phyloP scores from a whole-genome alignment of 2,888 invertebrate genomes.

The Gymnoscelis rufifasciata region DNA sequence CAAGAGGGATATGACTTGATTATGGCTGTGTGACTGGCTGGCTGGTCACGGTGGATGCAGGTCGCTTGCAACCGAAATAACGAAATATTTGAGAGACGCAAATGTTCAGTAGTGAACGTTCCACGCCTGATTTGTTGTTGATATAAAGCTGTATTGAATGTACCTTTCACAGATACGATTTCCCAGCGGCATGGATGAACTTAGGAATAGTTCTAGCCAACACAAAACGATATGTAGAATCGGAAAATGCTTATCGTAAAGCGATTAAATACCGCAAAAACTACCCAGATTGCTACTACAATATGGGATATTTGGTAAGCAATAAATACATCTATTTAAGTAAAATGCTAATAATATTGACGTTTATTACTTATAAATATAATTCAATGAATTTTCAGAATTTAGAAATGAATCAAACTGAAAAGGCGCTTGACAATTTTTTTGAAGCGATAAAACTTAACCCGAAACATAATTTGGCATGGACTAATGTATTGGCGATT shows the following conservation, averaged over 20 bases:
- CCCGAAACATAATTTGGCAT: slow-evolving; percentile 89
- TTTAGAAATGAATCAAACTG: slow-evolving; percentile 85
- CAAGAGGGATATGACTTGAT: too few species aligned
- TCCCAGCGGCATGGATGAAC: slow-evolving; percentile 99
- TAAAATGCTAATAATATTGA: too few species aligned
- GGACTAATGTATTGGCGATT: slow-evolving; percentile 94
- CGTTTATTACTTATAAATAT: too few species aligned
- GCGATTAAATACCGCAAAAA: slow-evolving; percentile 87
- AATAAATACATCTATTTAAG: not conserved
- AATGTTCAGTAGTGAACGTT: too few species aligned
- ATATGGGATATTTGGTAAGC: slow-evolving; percentile 93
- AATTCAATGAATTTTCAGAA: too few species aligned
- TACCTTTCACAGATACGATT: slow-evolving; percentile 83
- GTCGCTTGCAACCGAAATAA: too few species aligned
- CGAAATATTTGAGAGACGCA: too few species aligned
- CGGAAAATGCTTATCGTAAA: slow-evolving; percentile 87
- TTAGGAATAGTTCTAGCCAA: slow-evolving; percentile 93
- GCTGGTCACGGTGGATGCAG: too few species aligned
- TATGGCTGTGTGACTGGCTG: too few species aligned
- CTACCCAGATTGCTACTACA: slow-evolving; percentile 96
- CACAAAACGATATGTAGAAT: slow-evolving; percentile 83
- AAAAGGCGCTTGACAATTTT: slow-evolving; percentile 90
- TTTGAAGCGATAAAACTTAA: slow-evolving; percentile 87
- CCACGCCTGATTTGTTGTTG: too few species aligned
- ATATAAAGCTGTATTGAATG: too few species aligned